phyloP scores from a whole-genome alignment of 1,140 invertebrate genomes.

The Drosophila erecta region DNA sequence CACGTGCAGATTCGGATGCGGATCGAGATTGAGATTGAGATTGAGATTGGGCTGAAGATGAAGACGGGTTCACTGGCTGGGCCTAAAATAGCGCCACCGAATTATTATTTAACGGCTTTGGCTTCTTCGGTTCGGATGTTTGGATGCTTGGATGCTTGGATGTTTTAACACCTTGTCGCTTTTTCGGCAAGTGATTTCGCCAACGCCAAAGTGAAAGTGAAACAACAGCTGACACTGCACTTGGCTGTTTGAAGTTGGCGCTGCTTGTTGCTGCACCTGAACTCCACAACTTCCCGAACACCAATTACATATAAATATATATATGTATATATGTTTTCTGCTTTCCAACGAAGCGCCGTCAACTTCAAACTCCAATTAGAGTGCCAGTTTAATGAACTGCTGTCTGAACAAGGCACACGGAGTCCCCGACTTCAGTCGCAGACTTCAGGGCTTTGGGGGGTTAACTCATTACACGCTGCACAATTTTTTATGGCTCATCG shows the following conservation, averaged over 20 bases:
- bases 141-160: slow-evolving; percentile 29
- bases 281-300: slow-evolving; percentile 66
- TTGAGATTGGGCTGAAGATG: slow-evolving; percentile 8
- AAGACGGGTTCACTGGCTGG: slow-evolving; percentile 51
- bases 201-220: slow-evolving; percentile 75
- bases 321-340: slow-evolving; percentile 55
- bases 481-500: slow-evolving; percentile 30
- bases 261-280: slow-evolving; percentile 69
- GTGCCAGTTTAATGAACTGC: slow-evolving; percentile 81
- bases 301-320: slow-evolving; percentile 46
- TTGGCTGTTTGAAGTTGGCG: slow-evolving; percentile 65
- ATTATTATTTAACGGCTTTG: slow-evolving; percentile 74
- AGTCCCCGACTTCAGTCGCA: slow-evolving; percentile 13
- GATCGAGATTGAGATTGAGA: slow-evolving; percentile 12
- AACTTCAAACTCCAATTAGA: slow-evolving; percentile 80
- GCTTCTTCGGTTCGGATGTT: slow-evolving; percentile 58
- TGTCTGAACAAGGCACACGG: slow-evolving; percentile 15
- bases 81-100: slow-evolving; percentile 64
- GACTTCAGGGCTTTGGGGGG: slow-evolving; percentile 21
- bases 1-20: slow-evolving; percentile 7
- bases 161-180: slow-evolving; percentile 46
- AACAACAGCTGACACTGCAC: slow-evolving; percentile 67
- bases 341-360: slow-evolving; percentile 69
- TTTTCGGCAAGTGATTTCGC: slow-evolving; percentile 79
- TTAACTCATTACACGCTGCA: slow-evolving; percentile 34